A percentile compares a stretch with the other conserved stretches of the same genome.
These are phyloP conservation scores for Galendromus occidentalis DNA, from an alignment of 1,140 invertebrate genomes.

Conservation along the genomic window DNA sequence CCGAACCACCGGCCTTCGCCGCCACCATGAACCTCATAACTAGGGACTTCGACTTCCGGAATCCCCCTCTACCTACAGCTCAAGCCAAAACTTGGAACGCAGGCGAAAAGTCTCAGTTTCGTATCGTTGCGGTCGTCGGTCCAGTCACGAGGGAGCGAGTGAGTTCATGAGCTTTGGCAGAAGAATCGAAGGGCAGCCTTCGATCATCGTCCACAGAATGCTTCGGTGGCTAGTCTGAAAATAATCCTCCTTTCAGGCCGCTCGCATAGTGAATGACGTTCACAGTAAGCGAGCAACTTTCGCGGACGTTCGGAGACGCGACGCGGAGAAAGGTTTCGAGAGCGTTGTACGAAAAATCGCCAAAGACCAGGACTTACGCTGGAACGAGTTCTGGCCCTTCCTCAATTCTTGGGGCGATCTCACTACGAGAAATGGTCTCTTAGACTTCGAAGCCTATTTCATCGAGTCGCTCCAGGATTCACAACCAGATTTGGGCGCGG, in stretches of 20 bases:
- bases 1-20: not conserved
- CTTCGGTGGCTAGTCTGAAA: too few relatives aligned
- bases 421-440: conserved; percentile 43
- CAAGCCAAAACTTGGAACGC: too few relatives aligned
- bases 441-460: conserved; percentile 49
- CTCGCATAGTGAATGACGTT: conserved; percentile 10
- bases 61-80: conserved; percentile 26
- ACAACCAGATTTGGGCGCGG: too few relatives aligned
- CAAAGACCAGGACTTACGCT: conserved; percentile 47
- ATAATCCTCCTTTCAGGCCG: too few relatives aligned
- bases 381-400: conserved; percentile 80
- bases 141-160: too few relatives aligned
- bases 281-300: conserved; percentile 20
- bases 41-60: conserved; percentile 30
- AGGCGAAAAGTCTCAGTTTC: too few relatives aligned
- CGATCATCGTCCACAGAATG: too few relatives aligned
- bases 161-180: too few relatives aligned
- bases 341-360: conserved; percentile 52
- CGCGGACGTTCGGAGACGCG: conserved; percentile 39
- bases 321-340: conserved; percentile 64
- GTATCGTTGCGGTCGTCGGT: too few relatives aligned
- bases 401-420: conserved; percentile 56
- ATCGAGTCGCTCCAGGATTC: not conserved
- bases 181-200: too few relatives aligned
- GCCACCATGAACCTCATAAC: conserved; percentile 41